Evolutionary conservation across 2,113 vertebrate genomes (phyloP).

Genomic region (Hyaena hyaena): DNA sequence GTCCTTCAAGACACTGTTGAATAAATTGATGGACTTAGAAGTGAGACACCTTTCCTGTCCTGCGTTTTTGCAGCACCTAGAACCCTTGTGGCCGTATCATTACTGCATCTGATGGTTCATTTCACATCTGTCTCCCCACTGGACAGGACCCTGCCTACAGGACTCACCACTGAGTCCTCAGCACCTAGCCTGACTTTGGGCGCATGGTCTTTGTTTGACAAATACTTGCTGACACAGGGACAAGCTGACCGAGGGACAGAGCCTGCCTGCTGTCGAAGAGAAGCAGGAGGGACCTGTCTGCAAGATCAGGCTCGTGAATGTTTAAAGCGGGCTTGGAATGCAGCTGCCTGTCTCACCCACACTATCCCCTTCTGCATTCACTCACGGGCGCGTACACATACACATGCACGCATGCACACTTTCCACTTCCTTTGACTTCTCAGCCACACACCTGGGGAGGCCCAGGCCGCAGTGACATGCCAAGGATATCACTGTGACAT

Average conservation of each 20-base stretch:
- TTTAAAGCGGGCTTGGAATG: background rate
- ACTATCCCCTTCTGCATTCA: background rate
- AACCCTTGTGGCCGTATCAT: background rate
- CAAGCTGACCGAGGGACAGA: background rate
- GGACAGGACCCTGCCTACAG: background rate
- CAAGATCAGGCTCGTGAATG: background rate
- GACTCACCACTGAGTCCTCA: background rate
- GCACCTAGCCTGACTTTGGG: background rate
- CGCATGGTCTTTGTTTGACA: background rate
- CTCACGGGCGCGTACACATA: accelerated
- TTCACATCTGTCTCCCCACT: background rate
- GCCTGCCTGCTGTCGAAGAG: background rate
- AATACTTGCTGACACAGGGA: background rate
- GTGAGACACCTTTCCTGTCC: background rate
- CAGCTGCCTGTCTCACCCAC: background rate
- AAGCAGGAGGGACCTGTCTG: background rate
- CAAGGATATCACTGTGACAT: background rate
- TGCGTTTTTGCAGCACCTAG: background rate
- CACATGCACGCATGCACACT: too few relatives aligned
- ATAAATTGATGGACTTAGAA: background rate
- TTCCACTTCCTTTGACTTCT: background rate
- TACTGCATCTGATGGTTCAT: background rate
- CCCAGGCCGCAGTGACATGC: background rate
- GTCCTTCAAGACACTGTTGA: background rate
- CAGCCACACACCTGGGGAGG: background rate